Base-by-base conservation (phyloP, 2,888 invertebrate species). In the Hydroisotoma schaefferi region DNA sequence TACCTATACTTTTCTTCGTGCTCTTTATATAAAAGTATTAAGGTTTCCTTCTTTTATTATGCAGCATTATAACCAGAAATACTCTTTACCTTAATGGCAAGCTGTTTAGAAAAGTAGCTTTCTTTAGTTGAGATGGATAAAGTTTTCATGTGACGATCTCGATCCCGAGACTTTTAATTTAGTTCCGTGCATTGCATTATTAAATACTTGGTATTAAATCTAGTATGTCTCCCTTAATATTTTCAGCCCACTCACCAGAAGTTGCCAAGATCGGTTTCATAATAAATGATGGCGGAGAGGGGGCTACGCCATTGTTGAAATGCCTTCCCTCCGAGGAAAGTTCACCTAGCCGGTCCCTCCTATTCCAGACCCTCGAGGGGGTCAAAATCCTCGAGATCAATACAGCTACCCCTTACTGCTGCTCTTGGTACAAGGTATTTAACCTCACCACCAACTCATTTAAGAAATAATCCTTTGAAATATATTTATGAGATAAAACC, bases 341-440 rank as follows among this genome's bases (percentile, higher is more conserved):
- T 23, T 52, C 60, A n/a, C 57, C 59, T 22, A 57, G 61, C 20
- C 53, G 67, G 57, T 53, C 58, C 6, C 48, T 67, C 44, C 43
- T 57, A 29, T 57, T 67, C 47, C 62, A 65, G 58, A 64, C 62
- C 10, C 4, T 60, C 56, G 58, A 64, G 25, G 62, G 61, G 43
- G 49, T 54, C 48, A 46, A 55, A 40, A 59, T 64, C 57, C 37
- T 67, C 22, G 57, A 62, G 51, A 59, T 67, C 44, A 64, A 65
- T 43, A 67, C 65, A 10, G 59, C 61, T 49, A 59, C 65, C n/a
- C 62, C 67, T 4, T 65, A 65, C 46, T 67, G 67, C 59, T 67
- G 65, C 56, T 67, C 67, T 43, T 63, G 62, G 60, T 65, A 62
- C 54, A 59, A 60, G 59, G 67, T 65, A 33, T 10, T 15, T 33